phyloP scores from a whole-genome alignment of 2,888 invertebrate genomes.

The Agrochola lota region DNA sequence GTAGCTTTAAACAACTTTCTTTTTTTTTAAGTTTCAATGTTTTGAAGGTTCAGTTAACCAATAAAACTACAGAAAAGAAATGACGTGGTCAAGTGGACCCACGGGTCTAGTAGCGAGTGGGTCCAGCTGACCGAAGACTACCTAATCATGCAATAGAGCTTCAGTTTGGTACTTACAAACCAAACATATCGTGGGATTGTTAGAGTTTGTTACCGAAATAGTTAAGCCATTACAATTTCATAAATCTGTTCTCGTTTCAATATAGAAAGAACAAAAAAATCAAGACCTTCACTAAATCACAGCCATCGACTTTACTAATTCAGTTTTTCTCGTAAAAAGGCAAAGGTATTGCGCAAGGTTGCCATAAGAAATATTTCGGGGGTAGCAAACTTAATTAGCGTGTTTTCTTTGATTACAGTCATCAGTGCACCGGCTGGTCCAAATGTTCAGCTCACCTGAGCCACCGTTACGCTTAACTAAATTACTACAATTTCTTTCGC shows the following conservation, averaged over 20 bases:
- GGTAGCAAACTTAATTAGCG: conserved; percentile 87
- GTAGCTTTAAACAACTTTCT: too few species aligned
- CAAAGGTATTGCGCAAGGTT: conserved; percentile 59
- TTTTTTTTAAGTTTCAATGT: too few species aligned
- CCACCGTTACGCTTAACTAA: conserved; percentile 80
- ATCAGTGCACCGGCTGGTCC: conserved; percentile 87
- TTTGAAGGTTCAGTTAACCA: too few species aligned
- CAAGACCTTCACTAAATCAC: conserved; percentile 24
- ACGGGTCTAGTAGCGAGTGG: too few species aligned
- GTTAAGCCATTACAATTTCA: background rate
- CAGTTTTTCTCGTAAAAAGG: conserved; percentile 67
- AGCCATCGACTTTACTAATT: conserved; percentile 49
- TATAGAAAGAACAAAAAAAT: background rate
- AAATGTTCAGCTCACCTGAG: conserved; percentile 86
- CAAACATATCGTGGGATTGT: background rate
- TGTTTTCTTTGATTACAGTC: conserved; percentile 90
- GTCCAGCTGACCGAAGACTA: background rate
- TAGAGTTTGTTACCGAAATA: background rate
- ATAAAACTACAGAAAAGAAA: too few species aligned
- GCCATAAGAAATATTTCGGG: conserved; percentile 80
- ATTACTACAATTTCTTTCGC: conserved; percentile 84
- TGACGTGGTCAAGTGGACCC: too few species aligned
- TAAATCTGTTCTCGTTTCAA: background rate
- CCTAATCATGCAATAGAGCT: too few species aligned
- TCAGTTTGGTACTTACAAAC: background rate